A percentile compares a stretch with the other conserved stretches of the same genome.
Evolutionary conservation across 2,113 vertebrate genomes (phyloP).

Genomic region (Nematolebias whitei): DNA sequence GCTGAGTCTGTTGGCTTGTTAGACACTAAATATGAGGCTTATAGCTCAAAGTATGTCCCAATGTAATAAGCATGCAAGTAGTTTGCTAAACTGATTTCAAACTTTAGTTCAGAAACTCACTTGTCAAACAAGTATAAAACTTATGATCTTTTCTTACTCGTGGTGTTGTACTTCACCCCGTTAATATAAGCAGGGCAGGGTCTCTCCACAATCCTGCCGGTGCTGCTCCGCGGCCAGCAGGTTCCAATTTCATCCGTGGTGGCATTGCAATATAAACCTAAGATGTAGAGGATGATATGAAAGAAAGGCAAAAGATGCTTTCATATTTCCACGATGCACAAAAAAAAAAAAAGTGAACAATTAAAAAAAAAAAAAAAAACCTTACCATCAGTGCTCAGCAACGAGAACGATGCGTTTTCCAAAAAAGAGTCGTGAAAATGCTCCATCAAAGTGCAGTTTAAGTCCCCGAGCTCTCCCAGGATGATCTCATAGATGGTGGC

Average conservation of each 20-base stretch:
- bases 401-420: constrained; percentile 81
- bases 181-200: constrained; percentile 96
- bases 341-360: constrained; percentile 5
- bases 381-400: constrained; percentile 87
- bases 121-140: neutral
- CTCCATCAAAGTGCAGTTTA: constrained; percentile 91
- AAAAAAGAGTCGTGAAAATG: constrained; percentile 83
- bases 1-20: neutral
- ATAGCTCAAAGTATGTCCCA: no score
- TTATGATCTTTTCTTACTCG: constrained; percentile 83
- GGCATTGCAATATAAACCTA: constrained; percentile 90
- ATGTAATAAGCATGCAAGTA: no score
- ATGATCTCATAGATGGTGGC: constrained; percentile 85
- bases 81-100: no score
- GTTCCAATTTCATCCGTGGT: constrained; percentile 97
- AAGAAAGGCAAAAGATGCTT: neutral
- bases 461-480: constrained; percentile 85
- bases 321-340: neutral
- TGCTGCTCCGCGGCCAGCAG: constrained; percentile 92
- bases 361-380: neutral
- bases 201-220: constrained; percentile 89
- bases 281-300: neutral
- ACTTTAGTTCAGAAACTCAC: no score
- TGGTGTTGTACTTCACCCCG: constrained; percentile 97
- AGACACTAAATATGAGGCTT: no score